A percentile compares a stretch with the other conserved stretches of the same genome.
phyloP scores from a whole-genome alignment of 2,113 vertebrate genomes.

The Nycticryphes semicollaris region DNA sequence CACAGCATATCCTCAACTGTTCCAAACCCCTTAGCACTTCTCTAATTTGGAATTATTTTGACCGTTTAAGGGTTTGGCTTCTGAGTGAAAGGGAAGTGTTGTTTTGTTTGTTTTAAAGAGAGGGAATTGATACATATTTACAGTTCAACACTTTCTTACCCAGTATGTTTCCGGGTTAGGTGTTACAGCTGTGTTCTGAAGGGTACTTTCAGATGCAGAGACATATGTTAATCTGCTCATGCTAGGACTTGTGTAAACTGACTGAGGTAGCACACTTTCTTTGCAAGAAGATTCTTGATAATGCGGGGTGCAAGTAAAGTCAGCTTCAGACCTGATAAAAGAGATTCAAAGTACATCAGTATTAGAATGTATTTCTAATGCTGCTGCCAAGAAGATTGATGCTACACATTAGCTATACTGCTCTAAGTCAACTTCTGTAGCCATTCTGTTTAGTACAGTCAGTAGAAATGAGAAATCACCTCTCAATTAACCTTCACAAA shows the following conservation, averaged over 20 bases:
- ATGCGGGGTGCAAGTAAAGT: background rate
- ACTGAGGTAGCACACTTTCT: conserved; percentile 67
- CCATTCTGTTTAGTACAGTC: background rate
- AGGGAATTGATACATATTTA: background rate
- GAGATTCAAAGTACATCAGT: background rate
- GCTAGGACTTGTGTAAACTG: conserved; percentile 75
- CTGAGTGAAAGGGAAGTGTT: background rate
- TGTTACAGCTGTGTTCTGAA: conserved; percentile 33
- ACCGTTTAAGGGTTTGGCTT: background rate
- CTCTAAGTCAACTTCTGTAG: background rate
- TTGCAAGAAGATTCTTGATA: conserved; percentile 48
- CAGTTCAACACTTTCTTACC: conserved; percentile 67
- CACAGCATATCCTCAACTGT: background rate
- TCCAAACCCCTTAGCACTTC: background rate
- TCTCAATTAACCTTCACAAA: background rate
- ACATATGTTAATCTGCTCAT: conserved; percentile 88
- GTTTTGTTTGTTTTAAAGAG: background rate
- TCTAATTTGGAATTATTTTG: background rate
- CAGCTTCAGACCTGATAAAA: conserved; percentile 64
- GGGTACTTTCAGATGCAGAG: conserved; percentile 79
- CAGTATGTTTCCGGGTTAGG: conserved; percentile 58
- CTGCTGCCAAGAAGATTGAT: background rate
- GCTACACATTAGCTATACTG: background rate
- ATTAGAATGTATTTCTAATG: background rate
- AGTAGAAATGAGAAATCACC: background rate